These are phyloP conservation scores for Mormyrus proboscirostris DNA, from an alignment of 2,797 vertebrate genomes.

Conservation along the genomic window DNA sequence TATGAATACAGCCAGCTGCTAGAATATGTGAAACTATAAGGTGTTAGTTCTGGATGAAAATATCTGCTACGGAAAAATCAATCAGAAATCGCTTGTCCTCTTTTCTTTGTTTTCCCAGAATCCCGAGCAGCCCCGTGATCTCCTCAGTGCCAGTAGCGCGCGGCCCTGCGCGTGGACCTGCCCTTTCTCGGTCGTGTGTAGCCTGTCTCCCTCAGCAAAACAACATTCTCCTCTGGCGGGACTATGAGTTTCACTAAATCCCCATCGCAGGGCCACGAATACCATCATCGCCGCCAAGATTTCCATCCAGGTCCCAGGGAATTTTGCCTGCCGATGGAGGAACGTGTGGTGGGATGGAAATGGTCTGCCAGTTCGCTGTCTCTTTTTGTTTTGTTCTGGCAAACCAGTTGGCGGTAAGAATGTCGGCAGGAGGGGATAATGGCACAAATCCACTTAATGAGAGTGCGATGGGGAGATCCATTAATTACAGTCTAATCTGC, in stretches of 20 bases:
- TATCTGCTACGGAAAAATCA: background rate
- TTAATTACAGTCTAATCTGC: conserved; percentile 25
- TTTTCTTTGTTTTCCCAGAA: background rate
- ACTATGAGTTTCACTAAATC: background rate
- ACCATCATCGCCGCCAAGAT: background rate
- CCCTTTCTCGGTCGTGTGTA: background rate
- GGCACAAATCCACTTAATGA: conserved; percentile 17
- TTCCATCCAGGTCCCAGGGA: background rate
- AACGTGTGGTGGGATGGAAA: background rate
- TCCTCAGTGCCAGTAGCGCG: background rate
- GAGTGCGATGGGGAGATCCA: conserved; percentile 19
- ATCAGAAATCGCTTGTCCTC: background rate
- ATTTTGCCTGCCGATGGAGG: background rate
- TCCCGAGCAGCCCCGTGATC: background rate
- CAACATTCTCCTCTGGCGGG: background rate
- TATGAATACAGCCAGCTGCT: background rate
- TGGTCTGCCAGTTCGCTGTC: background rate
- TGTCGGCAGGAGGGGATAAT: background rate
- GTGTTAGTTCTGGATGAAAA: background rate
- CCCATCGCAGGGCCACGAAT: background rate
- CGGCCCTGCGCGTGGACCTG: background rate
- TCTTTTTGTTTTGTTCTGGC: background rate
- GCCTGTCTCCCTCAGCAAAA: background rate
- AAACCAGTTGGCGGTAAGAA: conserved; percentile 4
- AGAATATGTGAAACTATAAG: background rate